Evolutionary conservation across 2,113 vertebrate genomes (phyloP), one percentile per base, ranked within the genome.

Genomic region (Gorsachius goisagi): DNA sequence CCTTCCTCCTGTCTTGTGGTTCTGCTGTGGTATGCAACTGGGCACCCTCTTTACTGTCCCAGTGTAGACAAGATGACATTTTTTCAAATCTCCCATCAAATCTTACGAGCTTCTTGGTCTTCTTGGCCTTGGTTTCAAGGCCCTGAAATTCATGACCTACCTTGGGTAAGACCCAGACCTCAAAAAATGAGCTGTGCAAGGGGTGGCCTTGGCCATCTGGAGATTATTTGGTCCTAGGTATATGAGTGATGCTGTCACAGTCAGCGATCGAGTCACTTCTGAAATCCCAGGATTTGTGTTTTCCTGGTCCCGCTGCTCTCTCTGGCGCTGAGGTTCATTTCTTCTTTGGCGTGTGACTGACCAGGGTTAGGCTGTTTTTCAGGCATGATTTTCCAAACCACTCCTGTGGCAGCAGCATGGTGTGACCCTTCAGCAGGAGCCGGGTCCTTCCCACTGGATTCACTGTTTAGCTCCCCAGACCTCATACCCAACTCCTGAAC

Each of bases 91-190:
- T 83, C 21, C 14, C 18, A 44, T 44, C 41, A 44, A 44, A 44
- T 44, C 17, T 85, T 60, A 9, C 12, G 64, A 17, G 5, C 17
- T 64, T 52, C 35, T 71, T 50, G 26, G 52, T 45, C 26, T 68
- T 75, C 62, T 56, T 90, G 72, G 20, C 12, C 53, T 83, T 84
- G 30, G 62, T 83, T 88, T 86, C 39, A 41, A 59, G 56, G 47
- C 12, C n/a, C 12, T 83, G 15, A 13, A 4, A n/a, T 59, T 67
- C 53, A 24, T 0, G 9, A 0, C 13, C 6, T 45, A 3, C 35
- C 12, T 68, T 92, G 39, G 20, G 41, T 87, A 49, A 77, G 58
- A 69, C 35, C 23, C 20, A 3, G 6, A 52, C 5, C 21, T 88
- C 63, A 56, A 28, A 50, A 91, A 20, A 28, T 24, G 19, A 56